Evolutionary conservation across 2,888 invertebrate genomes (phyloP), one percentile per base, ranked within the genome.

Genomic region (Scrobipalpa costella): DNA sequence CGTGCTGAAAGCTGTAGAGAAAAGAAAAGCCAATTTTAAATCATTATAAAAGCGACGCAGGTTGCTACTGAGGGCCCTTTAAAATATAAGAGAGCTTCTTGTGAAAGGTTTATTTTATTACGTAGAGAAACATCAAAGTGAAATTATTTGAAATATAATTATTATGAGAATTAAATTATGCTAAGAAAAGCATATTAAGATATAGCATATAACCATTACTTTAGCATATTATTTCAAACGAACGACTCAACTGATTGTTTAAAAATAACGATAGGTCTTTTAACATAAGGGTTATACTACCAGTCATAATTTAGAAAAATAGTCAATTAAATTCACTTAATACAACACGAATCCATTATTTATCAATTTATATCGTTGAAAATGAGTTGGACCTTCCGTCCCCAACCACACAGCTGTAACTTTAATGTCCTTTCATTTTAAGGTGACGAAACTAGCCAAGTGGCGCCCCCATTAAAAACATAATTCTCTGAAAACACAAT

Each of bases 361-460:
- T 64, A 66, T 57, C 65, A 60, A 67, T 69, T 66, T 67, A 34
- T 65, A 63, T 64, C 60, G 67, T 52, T 58, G 36, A 57, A 66
- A 64, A 67, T 67, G 69, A 68, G 67, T 66, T 63, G 71, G 62
- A 66, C 69, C 69, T 67, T 71, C 65, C 66, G 66, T 64, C 69
- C 67, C 2, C n/a, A 15, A n/a, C 44, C 44, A 71, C 68, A 67
- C 70, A 69, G 72, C 69, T 76, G 75, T 79, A 75, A 76, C 73
- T 73, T 71, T 71, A 75, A 77, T 77, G 75, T 69, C 73, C 72
- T 65, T 68, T 69, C 73, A 73, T 76, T 78, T 74, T 70, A 66
- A n/a, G n/a, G n/a, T n/a, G n/a, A n/a, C n/a, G n/a, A n/a, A n/a
- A n/a, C n/a, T n/a, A n/a, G n/a, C n/a, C n/a, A n/a, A n/a, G n/a